Conservation (phyloP, 2,888 invertebrate genomes). For the Chalcis sispes region DNA sequence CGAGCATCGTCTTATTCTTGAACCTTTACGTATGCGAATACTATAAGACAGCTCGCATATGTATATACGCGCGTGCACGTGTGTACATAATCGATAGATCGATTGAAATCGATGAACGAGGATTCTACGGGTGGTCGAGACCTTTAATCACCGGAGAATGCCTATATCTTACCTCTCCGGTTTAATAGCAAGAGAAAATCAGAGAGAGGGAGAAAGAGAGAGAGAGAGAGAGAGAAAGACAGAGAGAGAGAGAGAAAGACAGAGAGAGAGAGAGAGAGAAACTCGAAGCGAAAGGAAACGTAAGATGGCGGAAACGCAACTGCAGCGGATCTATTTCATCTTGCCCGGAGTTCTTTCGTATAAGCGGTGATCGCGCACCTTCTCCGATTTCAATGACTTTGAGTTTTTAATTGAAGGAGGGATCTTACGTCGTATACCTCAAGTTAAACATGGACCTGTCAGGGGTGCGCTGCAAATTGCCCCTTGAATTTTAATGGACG, state of each 20-base stretch:
- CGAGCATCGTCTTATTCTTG: background rate
- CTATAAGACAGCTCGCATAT: background rate
- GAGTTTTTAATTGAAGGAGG: constrained; percentile 45
- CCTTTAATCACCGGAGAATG: constrained; percentile 22
- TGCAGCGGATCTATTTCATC: constrained; percentile 35
- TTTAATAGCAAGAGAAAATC: background rate
- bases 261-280: background rate
- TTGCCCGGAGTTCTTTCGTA: no score
- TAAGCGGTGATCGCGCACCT: background rate
- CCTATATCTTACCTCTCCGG: background rate
- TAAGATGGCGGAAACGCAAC: constrained; percentile 34
- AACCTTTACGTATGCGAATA: no score
- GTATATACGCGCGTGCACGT: background rate
- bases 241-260: background rate
- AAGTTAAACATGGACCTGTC: constrained; percentile 12
- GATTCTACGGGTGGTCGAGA: constrained; percentile 34
- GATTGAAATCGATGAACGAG: constrained; percentile 14
- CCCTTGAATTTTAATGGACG: constrained; percentile 38
- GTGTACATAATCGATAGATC: constrained; percentile 17
- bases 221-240: background rate
- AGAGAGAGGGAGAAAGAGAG: background rate
- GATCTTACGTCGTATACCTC: background rate
- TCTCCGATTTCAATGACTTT: constrained; percentile 21
- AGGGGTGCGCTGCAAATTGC: constrained; percentile 15
- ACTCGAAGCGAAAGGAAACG: constrained; percentile 17